Evolutionary conservation across 2,888 invertebrate species (phyloP).

Genomic region (Baronia brevicornis): DNA sequence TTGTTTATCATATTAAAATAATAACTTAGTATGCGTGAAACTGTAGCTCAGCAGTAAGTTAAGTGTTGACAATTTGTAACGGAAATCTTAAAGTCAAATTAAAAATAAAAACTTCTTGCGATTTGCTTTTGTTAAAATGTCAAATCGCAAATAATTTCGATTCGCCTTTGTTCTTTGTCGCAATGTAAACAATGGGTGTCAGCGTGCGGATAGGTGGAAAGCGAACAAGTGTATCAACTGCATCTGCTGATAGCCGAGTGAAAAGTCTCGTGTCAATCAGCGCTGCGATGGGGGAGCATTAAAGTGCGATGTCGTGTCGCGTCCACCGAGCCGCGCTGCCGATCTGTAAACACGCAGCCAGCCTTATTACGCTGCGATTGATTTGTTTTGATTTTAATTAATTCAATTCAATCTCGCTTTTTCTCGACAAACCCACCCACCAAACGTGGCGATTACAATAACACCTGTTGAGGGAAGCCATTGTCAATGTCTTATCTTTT

Average conservation of each 20-base stretch:
- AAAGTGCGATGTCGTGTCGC: slow-evolving; percentile 51
- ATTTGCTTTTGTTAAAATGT: background rate
- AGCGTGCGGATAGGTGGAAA: slow-evolving; percentile 1
- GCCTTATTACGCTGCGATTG: slow-evolving; percentile 15
- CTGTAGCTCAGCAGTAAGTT: too few relatives aligned
- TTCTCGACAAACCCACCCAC: slow-evolving; percentile 14
- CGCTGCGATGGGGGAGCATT: slow-evolving; percentile 27
- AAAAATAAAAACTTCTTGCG: slow-evolving; percentile 1
- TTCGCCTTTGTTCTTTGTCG: slow-evolving; percentile 1
- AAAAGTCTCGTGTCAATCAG: slow-evolving; percentile 29
- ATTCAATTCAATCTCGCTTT: slow-evolving; percentile 6
- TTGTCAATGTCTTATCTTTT: too few relatives aligned
- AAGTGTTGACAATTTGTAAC: too few relatives aligned
- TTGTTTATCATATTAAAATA: too few relatives aligned
- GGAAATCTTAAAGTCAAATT: slow-evolving; percentile 1
- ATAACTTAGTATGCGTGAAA: too few relatives aligned
- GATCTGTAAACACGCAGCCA: slow-evolving; percentile 13
- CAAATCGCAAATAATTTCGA: background rate
- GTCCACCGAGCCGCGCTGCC: slow-evolving; percentile 25
- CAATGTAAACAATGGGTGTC: slow-evolving; percentile 4
- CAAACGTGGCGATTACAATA: background rate
- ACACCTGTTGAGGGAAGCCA: too few relatives aligned
- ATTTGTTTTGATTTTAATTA: slow-evolving; percentile 16
- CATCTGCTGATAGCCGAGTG: slow-evolving; percentile 10
- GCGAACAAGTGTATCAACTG: slow-evolving; percentile 14